Evolutionary conservation across 2,113 vertebrate genomes (phyloP).

Genomic region (Loxodonta africana): DNA sequence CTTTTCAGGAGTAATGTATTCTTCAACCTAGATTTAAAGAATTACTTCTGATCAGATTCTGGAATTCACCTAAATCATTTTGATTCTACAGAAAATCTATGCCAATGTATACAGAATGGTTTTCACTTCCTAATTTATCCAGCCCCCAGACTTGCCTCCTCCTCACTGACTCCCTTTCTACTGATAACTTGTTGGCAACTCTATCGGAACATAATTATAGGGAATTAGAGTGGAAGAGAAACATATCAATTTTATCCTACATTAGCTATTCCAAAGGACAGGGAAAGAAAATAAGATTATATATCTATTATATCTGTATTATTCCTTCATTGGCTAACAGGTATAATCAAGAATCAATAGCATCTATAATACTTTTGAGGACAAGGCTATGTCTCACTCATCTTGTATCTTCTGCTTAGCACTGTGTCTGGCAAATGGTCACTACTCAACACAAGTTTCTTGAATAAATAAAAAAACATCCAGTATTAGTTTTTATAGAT

Average conservation of each 20-base stretch:
- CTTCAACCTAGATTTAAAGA: slow-evolving; percentile 93
- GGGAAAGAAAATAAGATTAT: background rate
- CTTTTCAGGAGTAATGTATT: slow-evolving; percentile 96
- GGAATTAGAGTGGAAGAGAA: background rate
- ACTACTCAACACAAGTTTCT: background rate
- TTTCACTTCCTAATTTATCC: background rate
- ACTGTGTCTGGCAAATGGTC: background rate
- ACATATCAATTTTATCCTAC: background rate
- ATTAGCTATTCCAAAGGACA: background rate
- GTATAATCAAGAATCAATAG: background rate
- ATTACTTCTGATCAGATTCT: slow-evolving; percentile 57
- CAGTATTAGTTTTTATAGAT: background rate
- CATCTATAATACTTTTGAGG: background rate
- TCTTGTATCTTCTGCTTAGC: background rate
- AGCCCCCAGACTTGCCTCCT: background rate
- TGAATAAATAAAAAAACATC: background rate
- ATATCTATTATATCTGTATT: background rate
- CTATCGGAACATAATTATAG: background rate
- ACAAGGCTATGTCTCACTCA: background rate
- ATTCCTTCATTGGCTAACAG: background rate
- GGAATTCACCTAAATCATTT: slow-evolving; percentile 6
- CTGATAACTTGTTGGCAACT: background rate
- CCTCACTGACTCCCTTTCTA: background rate
- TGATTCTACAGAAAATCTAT: slow-evolving; percentile 29
- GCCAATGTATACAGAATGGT: background rate